Evolutionary conservation across 2,797 vertebrate species (phyloP), one percentile per base, ranked within the genome.

Genomic region (Petrocephalus schoutedeni): DNA sequence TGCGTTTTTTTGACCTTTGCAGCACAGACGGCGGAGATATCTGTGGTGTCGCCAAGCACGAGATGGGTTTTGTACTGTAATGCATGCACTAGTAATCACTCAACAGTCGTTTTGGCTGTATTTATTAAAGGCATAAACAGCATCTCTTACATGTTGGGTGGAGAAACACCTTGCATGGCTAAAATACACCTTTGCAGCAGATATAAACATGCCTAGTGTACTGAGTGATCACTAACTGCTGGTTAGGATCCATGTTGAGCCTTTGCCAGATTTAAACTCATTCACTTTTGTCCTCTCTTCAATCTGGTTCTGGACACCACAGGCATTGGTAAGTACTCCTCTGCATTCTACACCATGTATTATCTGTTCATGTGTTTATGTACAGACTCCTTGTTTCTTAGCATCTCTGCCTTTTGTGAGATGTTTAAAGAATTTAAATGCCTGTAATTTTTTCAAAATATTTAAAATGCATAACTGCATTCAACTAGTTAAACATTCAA

Each of bases 311-410:
- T 93, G 96, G 95, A 95, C 93, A 92, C 91, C 91, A 89, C 94
- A 99, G 98, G 98, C 98, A 91, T 96, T 99, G 98, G 96, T 97
- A 94, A 97, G 96, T 96, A 85, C 23, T 32, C 28, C 9, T 61
- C 36, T 71, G 67, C 36, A 16, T 71, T 71, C 32, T 36, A 41
- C 32, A 36, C 14, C 67, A 36, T 67, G 10, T 67, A 67, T 67
- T 67, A 67, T 67, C 23, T 67, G 23, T 32, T 67, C 9, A 12
- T 71, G 28, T 71, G 28, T 4, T 71, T 71, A 36, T 71, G 28
- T 71, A 14, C 28, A 71, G 67, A 41, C 32, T 16, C 67, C 67
- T 12, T 71, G 12, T 71, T 32, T 36, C 64, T 36, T 71, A 36
- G 64, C 28, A 71, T 71, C 28, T 71, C 61, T 67, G 59, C 21